These are phyloP conservation scores for Drosophila rhopaloa DNA, from an alignment of 1,140 invertebrate species.

Conservation along the genomic window DNA sequence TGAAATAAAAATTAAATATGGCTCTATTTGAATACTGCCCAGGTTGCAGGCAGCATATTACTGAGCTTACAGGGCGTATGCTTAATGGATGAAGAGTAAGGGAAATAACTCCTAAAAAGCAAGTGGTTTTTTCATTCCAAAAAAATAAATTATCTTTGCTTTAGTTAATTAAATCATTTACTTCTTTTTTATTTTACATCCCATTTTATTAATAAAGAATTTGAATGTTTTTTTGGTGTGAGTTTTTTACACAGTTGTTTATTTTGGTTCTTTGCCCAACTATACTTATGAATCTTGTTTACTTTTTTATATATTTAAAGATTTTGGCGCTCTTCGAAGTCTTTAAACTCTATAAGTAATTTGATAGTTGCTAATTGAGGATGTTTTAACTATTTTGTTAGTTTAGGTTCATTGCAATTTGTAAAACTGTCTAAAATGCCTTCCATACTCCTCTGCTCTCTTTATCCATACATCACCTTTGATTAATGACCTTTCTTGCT, in stretches of 20 bases:
- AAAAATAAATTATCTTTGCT: too few relatives aligned
- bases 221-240: too few relatives aligned
- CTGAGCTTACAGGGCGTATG: constrained; percentile 9
- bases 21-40: constrained; percentile 73
- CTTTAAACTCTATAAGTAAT: background rate
- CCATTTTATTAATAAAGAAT: too few relatives aligned
- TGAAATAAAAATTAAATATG: constrained; percentile 78
- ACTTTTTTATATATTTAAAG: too few relatives aligned
- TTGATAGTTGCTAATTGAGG: background rate
- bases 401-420: background rate
- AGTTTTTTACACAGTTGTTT: too few relatives aligned
- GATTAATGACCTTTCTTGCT: constrained; percentile 10
- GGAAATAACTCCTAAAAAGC: constrained; percentile 1
- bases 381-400: background rate
- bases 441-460: background rate
- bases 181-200: too few relatives aligned
- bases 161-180: too few relatives aligned
- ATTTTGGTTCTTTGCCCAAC: too few relatives aligned
- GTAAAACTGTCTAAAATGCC: background rate
- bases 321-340: too few relatives aligned
- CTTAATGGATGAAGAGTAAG: constrained; percentile 13
- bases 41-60: constrained; percentile 7
- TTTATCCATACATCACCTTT: background rate
- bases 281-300: too few relatives aligned
- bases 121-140: background rate